These are phyloP conservation scores for Myrmecobius fasciatus DNA, from an alignment of 2,113 vertebrate genomes.

Conservation along the genomic window DNA sequence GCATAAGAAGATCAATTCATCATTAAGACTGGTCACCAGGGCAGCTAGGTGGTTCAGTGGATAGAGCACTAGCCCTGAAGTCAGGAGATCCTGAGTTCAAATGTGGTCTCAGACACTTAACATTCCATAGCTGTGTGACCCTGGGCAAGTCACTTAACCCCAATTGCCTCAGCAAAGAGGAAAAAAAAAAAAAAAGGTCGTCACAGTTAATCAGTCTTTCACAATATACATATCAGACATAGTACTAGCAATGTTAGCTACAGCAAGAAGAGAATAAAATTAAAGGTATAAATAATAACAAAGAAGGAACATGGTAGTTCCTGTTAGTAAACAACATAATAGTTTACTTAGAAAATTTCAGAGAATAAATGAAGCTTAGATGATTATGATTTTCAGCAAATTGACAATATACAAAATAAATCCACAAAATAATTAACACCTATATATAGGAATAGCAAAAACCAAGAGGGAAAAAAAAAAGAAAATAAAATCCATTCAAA, in stretches of 20 bases:
- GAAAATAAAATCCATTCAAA: background rate
- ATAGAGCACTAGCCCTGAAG: too few relatives aligned
- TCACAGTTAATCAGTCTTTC: background rate
- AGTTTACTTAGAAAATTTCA: background rate
- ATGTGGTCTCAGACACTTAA: too few relatives aligned
- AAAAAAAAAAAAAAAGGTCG: too few relatives aligned
- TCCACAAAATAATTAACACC: background rate
- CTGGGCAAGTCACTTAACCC: too few relatives aligned
- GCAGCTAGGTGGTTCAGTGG: too few relatives aligned
- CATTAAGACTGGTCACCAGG: background rate
- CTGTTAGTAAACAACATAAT: background rate
- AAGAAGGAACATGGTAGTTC: background rate
- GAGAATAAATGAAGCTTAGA: background rate
- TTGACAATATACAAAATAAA: background rate
- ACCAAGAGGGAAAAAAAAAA: background rate
- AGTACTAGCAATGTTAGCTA: background rate
- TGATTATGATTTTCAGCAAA: background rate
- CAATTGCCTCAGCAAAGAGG: too few relatives aligned
- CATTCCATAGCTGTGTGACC: too few relatives aligned
- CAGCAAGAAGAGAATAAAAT: background rate
- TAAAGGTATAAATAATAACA: background rate
- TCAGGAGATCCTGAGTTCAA: too few relatives aligned
- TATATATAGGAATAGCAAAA: too few relatives aligned
- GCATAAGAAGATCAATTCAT: background rate
- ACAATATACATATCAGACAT: background rate